Percentiles rank a stretch among this genome's conserved stretches.
phyloP scores from a whole-genome alignment of 37 sponge, comb jelly and placozoan genomes.

The Amphimedon queenslandica region DNA sequence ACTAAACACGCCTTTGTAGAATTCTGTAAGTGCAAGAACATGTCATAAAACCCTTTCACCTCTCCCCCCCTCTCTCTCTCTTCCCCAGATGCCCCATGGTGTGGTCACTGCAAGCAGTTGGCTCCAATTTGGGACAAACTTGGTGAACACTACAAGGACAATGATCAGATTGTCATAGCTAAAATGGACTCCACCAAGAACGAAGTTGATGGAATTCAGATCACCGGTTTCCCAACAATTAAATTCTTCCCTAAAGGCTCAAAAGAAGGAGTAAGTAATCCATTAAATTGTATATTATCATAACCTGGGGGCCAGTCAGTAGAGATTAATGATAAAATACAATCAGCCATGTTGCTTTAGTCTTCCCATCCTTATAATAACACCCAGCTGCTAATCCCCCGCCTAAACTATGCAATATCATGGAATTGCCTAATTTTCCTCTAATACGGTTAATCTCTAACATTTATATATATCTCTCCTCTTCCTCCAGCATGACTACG shows the following conservation, averaged over 20 bases:
- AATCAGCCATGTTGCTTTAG: no score
- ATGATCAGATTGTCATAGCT: constrained; percentile 87
- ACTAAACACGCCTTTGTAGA: constrained; percentile 89
- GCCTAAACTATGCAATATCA: no score
- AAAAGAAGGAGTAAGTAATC: constrained; percentile 46
- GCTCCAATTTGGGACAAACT: constrained; percentile 96
- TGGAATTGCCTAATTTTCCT: no score
- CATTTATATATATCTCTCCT: neutral
- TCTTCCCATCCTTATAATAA: no score
- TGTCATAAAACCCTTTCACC: neutral
- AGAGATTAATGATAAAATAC: no score
- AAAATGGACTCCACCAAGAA: constrained; percentile 97
- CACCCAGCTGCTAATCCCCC: no score
- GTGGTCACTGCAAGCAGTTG: constrained; percentile 98
- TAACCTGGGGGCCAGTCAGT: no score
- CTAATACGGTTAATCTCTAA: no score
- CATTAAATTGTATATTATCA: no score
- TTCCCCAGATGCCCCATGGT: constrained; percentile 97
- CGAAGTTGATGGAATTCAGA: constrained; percentile 69
- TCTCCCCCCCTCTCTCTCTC: neutral
- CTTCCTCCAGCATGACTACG: constrained; percentile 50
- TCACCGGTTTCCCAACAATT: constrained; percentile 92
- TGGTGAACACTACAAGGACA: constrained; percentile 80
- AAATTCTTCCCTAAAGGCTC: constrained; percentile 83
- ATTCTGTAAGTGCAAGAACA: constrained; percentile 75